Conservation (phyloP, 2,888 invertebrate species). For the Clitarchus hookeri region DNA sequence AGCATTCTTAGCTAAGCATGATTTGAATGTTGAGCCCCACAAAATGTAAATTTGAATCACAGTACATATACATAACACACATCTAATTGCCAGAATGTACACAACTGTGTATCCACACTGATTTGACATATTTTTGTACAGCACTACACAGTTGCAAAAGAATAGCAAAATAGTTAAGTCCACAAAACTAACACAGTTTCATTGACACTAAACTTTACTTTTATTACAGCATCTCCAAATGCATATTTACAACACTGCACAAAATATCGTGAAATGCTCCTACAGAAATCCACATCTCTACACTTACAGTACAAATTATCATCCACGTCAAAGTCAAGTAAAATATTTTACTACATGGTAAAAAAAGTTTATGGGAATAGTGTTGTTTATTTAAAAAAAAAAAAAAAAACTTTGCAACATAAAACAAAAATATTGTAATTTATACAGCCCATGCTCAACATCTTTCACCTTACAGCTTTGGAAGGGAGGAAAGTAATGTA, state of each 20-base stretch:
- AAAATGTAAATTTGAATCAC: neutral
- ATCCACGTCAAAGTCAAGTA: neutral
- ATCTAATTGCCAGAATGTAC: neutral
- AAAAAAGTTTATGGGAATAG: neutral
- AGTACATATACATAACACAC: neutral
- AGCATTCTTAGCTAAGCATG: neutral
- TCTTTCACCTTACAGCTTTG: no score
- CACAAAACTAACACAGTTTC: neutral
- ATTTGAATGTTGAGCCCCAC: neutral
- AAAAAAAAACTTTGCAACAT: no score
- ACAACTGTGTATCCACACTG: neutral
- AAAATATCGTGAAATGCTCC: neutral
- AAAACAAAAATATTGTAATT: no score
- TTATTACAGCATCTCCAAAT: neutral
- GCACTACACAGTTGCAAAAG: neutral
- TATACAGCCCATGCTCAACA: no score
- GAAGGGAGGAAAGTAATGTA: no score
- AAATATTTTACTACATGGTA: neutral
- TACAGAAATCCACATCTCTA: neutral
- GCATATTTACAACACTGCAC: neutral
- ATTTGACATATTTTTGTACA: neutral
- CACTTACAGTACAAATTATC: neutral
- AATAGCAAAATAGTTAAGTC: neutral
- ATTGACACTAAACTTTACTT: neutral
- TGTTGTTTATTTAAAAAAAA: neutral